Evolutionary conservation across 2,113 vertebrate genomes (phyloP).

Genomic region (Pseudonaja textilis): DNA sequence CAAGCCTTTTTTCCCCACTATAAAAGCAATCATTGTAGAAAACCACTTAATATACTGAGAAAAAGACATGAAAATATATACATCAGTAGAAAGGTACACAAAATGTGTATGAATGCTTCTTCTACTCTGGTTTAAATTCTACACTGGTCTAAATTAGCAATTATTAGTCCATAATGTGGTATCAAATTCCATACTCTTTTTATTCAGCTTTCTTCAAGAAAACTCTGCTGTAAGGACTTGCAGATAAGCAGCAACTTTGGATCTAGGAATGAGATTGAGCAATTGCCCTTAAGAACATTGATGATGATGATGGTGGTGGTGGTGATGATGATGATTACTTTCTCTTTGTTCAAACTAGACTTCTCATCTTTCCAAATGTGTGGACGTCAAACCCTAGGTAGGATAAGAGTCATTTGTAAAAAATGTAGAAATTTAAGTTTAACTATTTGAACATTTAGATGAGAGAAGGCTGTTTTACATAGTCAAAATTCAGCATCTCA

Average conservation of each 20-base stretch:
- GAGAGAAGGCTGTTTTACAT: neutral
- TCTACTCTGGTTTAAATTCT: neutral
- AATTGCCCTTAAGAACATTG: neutral
- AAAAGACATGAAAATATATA: neutral
- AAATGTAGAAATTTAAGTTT: neutral
- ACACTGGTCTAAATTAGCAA: neutral
- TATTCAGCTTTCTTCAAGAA: neutral
- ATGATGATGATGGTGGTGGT: neutral
- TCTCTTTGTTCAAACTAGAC: neutral
- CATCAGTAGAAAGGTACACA: neutral
- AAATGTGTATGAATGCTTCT: neutral
- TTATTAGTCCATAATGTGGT: neutral
- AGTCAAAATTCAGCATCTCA: neutral
- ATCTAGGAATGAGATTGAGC: neutral
- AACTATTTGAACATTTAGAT: neutral
- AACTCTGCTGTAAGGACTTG: neutral
- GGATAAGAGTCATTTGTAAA: neutral
- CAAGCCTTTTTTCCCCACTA: neutral
- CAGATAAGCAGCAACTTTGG: neutral
- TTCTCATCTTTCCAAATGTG: neutral
- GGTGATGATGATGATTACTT: too few relatives aligned
- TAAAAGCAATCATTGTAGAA: neutral
- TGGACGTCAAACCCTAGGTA: neutral
- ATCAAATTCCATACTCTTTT: neutral
- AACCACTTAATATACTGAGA: neutral